Percentiles rank a stretch among this genome's conserved stretches.
Conservation (phyloP, 1,140 invertebrate species). For the Zaprionus africanus region DNA sequence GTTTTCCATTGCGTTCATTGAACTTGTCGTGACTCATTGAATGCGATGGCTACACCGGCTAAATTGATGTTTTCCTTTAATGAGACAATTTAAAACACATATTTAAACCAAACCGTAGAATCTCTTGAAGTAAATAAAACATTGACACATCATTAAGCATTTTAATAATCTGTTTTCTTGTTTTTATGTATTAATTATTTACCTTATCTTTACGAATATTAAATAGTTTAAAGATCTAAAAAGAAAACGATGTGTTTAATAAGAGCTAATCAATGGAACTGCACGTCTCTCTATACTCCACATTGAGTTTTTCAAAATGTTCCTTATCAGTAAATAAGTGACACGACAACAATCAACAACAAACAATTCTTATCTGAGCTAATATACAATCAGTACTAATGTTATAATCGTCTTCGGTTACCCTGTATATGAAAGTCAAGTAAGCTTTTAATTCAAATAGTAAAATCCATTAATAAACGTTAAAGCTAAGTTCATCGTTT, state of each 20-base stretch:
- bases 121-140: too few species aligned
- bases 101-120: neutral
- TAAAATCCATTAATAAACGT: too few species aligned
- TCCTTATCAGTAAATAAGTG: constrained; percentile 26
- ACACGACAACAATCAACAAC: neutral
- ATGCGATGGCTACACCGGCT: neutral
- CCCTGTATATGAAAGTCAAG: neutral
- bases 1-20: neutral
- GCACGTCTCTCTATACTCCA: constrained; percentile 8
- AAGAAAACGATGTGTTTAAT: neutral
- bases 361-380: constrained; percentile 34
- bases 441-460: too few species aligned
- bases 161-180: too few species aligned
- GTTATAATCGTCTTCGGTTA: neutral
- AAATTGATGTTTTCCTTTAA: neutral
- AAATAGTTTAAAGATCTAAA: neutral
- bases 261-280: constrained; percentile 10
- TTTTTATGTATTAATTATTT: too few species aligned
- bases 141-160: too few species aligned
- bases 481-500: too few species aligned
- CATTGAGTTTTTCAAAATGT: neutral
- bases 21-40: neutral
- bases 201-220: neutral
- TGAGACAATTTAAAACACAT: neutral
- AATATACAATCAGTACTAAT: neutral